These are phyloP conservation scores for Trilocha varians DNA, from an alignment of 2,888 invertebrate genomes.

Conservation along the genomic window DNA sequence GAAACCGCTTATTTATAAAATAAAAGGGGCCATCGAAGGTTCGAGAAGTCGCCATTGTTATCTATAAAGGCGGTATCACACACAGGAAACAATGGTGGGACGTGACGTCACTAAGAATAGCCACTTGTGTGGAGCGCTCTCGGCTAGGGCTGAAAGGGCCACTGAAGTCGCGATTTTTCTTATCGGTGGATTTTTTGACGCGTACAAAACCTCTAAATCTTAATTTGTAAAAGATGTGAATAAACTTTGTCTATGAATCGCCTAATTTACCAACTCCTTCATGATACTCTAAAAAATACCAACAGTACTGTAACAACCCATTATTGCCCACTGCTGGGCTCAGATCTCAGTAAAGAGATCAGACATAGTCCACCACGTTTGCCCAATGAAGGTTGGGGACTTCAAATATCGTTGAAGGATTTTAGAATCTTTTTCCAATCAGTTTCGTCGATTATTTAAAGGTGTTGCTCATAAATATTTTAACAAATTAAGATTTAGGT, in stretches of 20 bases:
- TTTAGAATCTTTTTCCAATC: too few relatives aligned
- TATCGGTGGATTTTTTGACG: not conserved
- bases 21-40: not conserved
- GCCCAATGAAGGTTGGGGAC: too few relatives aligned
- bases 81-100: conserved; percentile 6
- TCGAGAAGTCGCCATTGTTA: not conserved
- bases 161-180: not conserved
- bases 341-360: too few relatives aligned
- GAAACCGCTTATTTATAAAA: not conserved
- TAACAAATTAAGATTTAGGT: too few relatives aligned
- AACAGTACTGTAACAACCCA: too few relatives aligned
- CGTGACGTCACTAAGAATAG: conserved; percentile 4
- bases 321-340: too few relatives aligned
- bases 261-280: too few relatives aligned
- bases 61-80: conserved; percentile 5
- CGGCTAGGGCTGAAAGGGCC: not conserved
- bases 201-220: not conserved
- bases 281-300: too few relatives aligned
- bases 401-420: too few relatives aligned
- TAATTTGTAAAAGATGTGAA: not conserved
- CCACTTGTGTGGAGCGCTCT: conserved; percentile 5
- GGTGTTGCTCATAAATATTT: too few relatives aligned
- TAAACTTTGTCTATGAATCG: not conserved
- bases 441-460: too few relatives aligned
- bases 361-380: too few relatives aligned